Evolutionary conservation across 2,888 invertebrate species (phyloP).

Genomic region (Cheilosia urbana): DNA sequence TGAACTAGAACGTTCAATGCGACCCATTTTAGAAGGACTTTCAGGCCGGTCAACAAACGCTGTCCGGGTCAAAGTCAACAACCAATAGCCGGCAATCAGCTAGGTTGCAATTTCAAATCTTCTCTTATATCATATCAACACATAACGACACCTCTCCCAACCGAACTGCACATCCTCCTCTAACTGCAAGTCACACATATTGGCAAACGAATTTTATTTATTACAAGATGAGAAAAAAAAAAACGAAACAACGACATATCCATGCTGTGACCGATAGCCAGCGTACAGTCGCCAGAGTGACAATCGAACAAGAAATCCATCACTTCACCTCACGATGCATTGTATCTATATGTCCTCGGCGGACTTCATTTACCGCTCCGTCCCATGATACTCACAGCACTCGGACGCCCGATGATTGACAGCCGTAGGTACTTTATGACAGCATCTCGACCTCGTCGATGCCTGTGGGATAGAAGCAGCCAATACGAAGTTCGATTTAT

Average conservation of each 20-base stretch:
- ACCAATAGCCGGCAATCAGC: too few relatives aligned
- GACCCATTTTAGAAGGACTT: too few relatives aligned
- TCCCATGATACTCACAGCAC: constrained; percentile 50
- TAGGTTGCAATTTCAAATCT: too few relatives aligned
- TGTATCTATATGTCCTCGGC: constrained; percentile 52
- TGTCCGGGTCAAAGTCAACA: too few relatives aligned
- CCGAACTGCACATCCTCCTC: constrained; percentile 25
- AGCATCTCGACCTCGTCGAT: constrained; percentile 40
- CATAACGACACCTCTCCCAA: not conserved
- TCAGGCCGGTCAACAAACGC: too few relatives aligned
- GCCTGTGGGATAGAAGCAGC: constrained; percentile 30
- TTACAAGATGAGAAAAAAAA: constrained; percentile 6
- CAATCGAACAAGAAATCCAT: constrained; percentile 69
- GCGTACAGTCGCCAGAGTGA: constrained; percentile 41
- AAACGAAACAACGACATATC: not conserved
- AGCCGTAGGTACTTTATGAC: constrained; percentile 57
- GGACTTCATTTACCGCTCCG: constrained; percentile 66
- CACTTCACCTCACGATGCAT: constrained; percentile 54
- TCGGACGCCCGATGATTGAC: constrained; percentile 57
- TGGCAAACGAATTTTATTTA: constrained; percentile 15
- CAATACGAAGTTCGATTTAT: constrained; percentile 44
- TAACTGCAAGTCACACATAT: not conserved
- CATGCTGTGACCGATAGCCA: constrained; percentile 2
- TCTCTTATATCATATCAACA: too few relatives aligned
- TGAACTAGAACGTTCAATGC: too few relatives aligned